Evolutionary conservation across 2,797 vertebrate species (phyloP).

Genomic region (Apogon hyalosoma): DNA sequence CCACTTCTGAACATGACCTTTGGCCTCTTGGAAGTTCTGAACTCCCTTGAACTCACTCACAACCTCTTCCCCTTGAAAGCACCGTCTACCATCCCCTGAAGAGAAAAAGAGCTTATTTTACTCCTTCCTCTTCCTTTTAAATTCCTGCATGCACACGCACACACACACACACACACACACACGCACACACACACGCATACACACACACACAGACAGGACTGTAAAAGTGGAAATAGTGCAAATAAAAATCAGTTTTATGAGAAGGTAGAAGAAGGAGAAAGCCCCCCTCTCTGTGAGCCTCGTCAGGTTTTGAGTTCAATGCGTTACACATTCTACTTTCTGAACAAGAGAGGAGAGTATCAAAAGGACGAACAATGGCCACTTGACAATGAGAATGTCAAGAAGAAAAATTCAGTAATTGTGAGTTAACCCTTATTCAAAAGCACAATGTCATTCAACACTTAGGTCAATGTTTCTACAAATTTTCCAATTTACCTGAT

Average conservation of each 20-base stretch:
- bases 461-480: neutral
- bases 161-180: too few relatives aligned
- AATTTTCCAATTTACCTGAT: slow-evolving; percentile 7
- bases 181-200: too few relatives aligned
- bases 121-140: slow-evolving; percentile 62
- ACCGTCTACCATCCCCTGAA: slow-evolving; percentile 51
- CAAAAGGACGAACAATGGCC: slow-evolving; percentile 16
- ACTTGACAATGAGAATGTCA: slow-evolving; percentile 7
- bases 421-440: slow-evolving; percentile 1
- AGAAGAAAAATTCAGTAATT: neutral
- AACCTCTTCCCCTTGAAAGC: slow-evolving; percentile 40
- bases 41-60: slow-evolving; percentile 64
- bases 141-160: slow-evolving; percentile 44
- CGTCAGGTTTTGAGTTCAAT: slow-evolving; percentile 60
- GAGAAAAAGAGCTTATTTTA: slow-evolving; percentile 63
- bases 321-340: slow-evolving; percentile 32
- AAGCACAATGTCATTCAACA: neutral
- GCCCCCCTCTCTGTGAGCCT: slow-evolving; percentile 35
- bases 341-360: slow-evolving; percentile 15
- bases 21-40: slow-evolving; percentile 77
- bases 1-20: slow-evolving; percentile 83
- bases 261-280: slow-evolving; percentile 64
- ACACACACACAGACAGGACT: slow-evolving; percentile 55
- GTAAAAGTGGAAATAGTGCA: slow-evolving; percentile 78
- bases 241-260: slow-evolving; percentile 83